Conservation (phyloP, 1,140 invertebrate species). For the Monomorium pharaonis region DNA sequence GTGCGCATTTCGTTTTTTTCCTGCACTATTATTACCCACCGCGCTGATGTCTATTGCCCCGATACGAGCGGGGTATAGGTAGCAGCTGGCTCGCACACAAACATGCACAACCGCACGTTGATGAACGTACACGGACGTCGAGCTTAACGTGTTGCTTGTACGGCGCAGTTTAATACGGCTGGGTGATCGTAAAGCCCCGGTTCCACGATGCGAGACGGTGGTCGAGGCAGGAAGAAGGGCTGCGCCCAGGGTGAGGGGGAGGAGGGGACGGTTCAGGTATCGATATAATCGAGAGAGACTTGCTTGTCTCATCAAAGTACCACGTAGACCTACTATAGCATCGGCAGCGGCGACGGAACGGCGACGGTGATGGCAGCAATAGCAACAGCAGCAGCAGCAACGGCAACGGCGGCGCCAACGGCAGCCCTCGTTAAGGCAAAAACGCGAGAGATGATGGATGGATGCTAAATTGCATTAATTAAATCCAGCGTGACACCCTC, state of each 20-base stretch:
- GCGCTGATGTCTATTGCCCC: constrained; percentile 56
- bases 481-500: constrained; percentile 84
- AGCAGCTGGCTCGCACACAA: constrained; percentile 55
- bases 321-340: constrained; percentile 74
- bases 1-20: constrained; percentile 16
- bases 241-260: too few species aligned
- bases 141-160: constrained; percentile 59
- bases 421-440: constrained; percentile 83
- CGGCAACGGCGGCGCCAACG: constrained; percentile 29
- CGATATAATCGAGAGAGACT: constrained; percentile 77
- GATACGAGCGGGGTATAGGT: constrained; percentile 64
- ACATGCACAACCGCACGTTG: not conserved
- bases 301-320: constrained; percentile 81
- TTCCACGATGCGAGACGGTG: constrained; percentile 48
- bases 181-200: constrained; percentile 68
- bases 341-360: constrained; percentile 1
- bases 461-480: constrained; percentile 85
- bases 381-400: constrained; percentile 17
- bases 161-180: constrained; percentile 64
- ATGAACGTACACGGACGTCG: not conserved
- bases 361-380: not conserved
- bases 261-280: constrained; percentile 75
- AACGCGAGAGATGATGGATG: constrained; percentile 85
- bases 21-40: constrained; percentile 64
- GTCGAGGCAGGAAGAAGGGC: constrained; percentile 30